phyloP scores from a whole-genome alignment of 2,797 vertebrate species.

The Chanos chanos region DNA sequence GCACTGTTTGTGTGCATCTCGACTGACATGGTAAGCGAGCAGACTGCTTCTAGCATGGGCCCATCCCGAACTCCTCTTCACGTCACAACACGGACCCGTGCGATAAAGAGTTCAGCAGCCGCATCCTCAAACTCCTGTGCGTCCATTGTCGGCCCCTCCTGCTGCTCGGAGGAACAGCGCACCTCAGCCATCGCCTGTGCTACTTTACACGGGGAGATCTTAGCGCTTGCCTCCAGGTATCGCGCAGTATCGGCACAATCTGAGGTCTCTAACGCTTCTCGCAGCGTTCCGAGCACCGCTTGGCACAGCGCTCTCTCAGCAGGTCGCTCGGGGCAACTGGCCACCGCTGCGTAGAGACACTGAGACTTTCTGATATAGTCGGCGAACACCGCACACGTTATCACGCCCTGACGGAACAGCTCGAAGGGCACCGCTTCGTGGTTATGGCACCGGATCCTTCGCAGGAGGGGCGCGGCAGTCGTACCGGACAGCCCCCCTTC shows the following conservation, averaged over 20 bases:
- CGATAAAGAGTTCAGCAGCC: constrained; percentile 82
- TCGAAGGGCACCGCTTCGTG: constrained; percentile 88
- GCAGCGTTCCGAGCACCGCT: constrained; percentile 81
- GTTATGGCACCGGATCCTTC: constrained; percentile 82
- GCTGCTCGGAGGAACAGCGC: constrained; percentile 45
- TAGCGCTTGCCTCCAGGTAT: constrained; percentile 87
- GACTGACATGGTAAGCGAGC: no score
- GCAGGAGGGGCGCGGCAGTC: constrained; percentile 75
- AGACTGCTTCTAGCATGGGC: no score
- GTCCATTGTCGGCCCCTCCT: constrained; percentile 72
- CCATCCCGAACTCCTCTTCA: no score
- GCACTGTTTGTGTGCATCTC: no score
- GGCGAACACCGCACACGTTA: constrained; percentile 85
- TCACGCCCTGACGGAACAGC: constrained; percentile 85
- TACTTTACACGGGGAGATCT: constrained; percentile 81
- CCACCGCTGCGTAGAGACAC: constrained; percentile 79
- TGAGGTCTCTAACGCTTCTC: constrained; percentile 76
- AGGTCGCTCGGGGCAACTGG: constrained; percentile 55
- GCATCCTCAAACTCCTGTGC: constrained; percentile 87
- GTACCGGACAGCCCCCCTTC: constrained; percentile 75
- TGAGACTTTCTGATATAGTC: constrained; percentile 84
- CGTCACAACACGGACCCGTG: constrained; percentile 81
- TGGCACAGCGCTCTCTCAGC: constrained; percentile 74
- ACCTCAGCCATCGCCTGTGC: constrained; percentile 80
- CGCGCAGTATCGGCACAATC: constrained; percentile 54